These are phyloP conservation scores for Phataginus tricuspis DNA, from an alignment of 2,797 vertebrate species.

Conservation along the genomic window DNA sequence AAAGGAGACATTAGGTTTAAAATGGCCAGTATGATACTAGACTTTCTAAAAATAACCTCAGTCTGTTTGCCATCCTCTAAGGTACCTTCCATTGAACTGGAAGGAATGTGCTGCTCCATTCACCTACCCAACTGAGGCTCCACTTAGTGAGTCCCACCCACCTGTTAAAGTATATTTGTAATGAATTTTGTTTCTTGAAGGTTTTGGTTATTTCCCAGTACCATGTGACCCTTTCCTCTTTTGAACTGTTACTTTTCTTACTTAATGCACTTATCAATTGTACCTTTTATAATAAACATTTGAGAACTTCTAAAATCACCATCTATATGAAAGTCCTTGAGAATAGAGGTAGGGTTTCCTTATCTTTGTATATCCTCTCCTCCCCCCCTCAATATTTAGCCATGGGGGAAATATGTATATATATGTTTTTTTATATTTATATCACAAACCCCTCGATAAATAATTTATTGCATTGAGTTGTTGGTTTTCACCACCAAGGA, in stretches of 20 bases:
- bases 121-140: neutral
- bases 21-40: neutral
- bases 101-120: neutral
- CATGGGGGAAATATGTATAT: neutral
- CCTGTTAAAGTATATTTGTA: neutral
- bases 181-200: neutral
- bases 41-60: neutral
- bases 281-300: neutral
- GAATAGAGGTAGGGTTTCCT: neutral
- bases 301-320: neutral
- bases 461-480: neutral
- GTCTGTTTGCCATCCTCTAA: neutral
- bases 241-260: neutral
- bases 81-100: neutral
- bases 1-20: neutral
- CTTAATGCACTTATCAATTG: neutral
- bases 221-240: neutral
- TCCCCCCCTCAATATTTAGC: neutral
- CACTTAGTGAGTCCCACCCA: neutral
- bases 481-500: neutral
- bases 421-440: neutral
- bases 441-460: neutral
- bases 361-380: neutral
- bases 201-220: constrained; percentile 5
- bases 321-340: neutral